Evolutionary conservation across 2,888 invertebrate species (phyloP), one percentile per base, ranked within the genome.

Genomic region (Aleiodes alternator): DNA sequence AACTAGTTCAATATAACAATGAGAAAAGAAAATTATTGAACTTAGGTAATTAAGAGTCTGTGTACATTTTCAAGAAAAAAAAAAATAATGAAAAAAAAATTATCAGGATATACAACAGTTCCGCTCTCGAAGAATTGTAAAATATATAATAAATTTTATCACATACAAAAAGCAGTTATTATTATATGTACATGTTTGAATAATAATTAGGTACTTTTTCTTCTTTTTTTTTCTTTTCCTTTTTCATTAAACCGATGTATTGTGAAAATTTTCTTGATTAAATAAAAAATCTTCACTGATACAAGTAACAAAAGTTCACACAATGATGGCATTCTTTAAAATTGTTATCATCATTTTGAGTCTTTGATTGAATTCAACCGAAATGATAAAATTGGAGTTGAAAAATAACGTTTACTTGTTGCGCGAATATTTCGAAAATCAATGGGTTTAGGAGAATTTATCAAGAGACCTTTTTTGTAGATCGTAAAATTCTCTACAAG

Each of bases 91-190:
- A 53, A 53, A 53, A 53, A 51, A 14, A 51, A 14, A 51, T 51
- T 51, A 16, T 84, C 85, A 88, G 84, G 85, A 87, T 87, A 86
- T 87, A 87, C 87, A 88, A 84, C 84, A 85, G 85, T 85, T 84
- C 82, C 84, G 81, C 83, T 84, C 85, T 87, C 86, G 85, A 83
- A 80, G 84, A 85, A 83, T 86, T 50, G 48, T 50, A 51, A 31
- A 85, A 85, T 87, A 87, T 87, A 85, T 86, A 84, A 85, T 87
- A 82, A 86, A 85, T 83, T 82, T 84, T 83, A 85, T 86, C 84
- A 86, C 85, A 87, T 88, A 88, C 87, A 89, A 89, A 89, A 89
- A 88, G 87, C 88, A 86, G 86, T 87, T 88, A 51, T 66, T 53
- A 51, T 68, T 68, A 84, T 69, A 89, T 87, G 83, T 88, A 89